Evolutionary conservation across 2,113 vertebrate genomes (phyloP).

Genomic region (Suncus etruscus): DNA sequence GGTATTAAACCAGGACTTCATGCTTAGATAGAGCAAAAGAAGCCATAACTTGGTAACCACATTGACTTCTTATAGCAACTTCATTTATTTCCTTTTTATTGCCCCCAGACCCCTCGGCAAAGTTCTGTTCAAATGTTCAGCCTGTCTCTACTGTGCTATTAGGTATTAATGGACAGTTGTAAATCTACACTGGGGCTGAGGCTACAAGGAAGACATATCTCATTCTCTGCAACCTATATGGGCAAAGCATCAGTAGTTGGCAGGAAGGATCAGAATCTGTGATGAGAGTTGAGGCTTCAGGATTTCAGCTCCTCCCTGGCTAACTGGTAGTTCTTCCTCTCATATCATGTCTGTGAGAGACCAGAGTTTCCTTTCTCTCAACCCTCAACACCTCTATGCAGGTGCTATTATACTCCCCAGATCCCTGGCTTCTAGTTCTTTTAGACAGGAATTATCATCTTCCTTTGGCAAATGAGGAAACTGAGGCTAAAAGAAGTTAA

Average conservation of each 20-base stretch:
- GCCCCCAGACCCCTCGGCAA: not conserved
- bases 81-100: constrained; percentile 51
- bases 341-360: not conserved
- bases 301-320: not conserved
- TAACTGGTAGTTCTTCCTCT: not conserved
- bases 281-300: not conserved
- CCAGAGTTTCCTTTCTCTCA: not conserved
- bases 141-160: constrained; percentile 10
- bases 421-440: not conserved
- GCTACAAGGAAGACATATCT: not conserved
- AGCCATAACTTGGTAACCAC: not conserved
- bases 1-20: not conserved
- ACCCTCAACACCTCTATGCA: not conserved
- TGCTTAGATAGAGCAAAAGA: not conserved
- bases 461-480: constrained; percentile 8
- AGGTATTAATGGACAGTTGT: constrained; percentile 38
- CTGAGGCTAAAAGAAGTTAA: not conserved
- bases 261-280: not conserved
- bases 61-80: not conserved
- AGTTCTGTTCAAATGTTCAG: constrained; percentile 44
- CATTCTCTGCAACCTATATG: not conserved
- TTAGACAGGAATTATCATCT: not conserved
- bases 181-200: not conserved
- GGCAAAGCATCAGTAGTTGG: not conserved
- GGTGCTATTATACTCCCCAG: not conserved